Percentiles rank a stretch among this genome's conserved stretches.
Evolutionary conservation across 2,888 invertebrate species (phyloP).

Genomic region (Drosophila stalkeri): DNA sequence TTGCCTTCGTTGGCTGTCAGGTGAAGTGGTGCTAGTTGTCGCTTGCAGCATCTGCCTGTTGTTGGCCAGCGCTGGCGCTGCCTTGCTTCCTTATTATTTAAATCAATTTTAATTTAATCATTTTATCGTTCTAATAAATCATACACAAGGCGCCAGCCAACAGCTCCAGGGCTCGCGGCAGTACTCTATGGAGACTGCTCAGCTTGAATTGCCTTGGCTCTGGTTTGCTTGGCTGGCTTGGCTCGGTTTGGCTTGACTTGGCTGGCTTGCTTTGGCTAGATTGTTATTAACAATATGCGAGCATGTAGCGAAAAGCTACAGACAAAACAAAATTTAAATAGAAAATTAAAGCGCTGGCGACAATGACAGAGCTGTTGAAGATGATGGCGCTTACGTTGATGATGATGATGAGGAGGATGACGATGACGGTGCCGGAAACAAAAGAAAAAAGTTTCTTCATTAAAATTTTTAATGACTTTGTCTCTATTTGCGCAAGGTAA

Average conservation of each 20-base stretch:
- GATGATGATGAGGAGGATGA: constrained; percentile 22
- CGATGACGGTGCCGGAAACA: constrained; percentile 60
- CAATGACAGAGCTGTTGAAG: constrained; percentile 31
- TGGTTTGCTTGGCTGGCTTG: constrained; percentile 27
- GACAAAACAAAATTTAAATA: constrained; percentile 79
- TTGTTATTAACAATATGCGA: constrained; percentile 71
- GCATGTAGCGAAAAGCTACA: constrained; percentile 47
- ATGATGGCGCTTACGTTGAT: constrained; percentile 35
- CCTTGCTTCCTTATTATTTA: constrained; percentile 59
- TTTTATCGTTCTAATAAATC: constrained; percentile 79
- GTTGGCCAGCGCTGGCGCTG: constrained; percentile 1
- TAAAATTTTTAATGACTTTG: constrained; percentile 78
- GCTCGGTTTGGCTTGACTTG: constrained; percentile 2
- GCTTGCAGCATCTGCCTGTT: constrained; percentile 28
- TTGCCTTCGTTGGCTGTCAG: constrained; percentile 12
- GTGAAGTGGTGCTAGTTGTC: constrained; percentile 40
- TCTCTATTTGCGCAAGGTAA: constrained; percentile 77
- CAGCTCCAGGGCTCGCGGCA: constrained; percentile 12
- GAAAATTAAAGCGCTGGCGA: constrained; percentile 64
- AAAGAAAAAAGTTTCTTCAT: constrained; percentile 78
- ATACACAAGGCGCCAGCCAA: constrained; percentile 50
- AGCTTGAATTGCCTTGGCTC: constrained; percentile 13
- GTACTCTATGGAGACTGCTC: constrained; percentile 11
- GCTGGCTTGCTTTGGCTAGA: constrained; percentile 31
- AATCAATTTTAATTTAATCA: constrained; percentile 82